phyloP scores from a whole-genome alignment of 2,797 vertebrate genomes.

The Chloroceryle inda region DNA sequence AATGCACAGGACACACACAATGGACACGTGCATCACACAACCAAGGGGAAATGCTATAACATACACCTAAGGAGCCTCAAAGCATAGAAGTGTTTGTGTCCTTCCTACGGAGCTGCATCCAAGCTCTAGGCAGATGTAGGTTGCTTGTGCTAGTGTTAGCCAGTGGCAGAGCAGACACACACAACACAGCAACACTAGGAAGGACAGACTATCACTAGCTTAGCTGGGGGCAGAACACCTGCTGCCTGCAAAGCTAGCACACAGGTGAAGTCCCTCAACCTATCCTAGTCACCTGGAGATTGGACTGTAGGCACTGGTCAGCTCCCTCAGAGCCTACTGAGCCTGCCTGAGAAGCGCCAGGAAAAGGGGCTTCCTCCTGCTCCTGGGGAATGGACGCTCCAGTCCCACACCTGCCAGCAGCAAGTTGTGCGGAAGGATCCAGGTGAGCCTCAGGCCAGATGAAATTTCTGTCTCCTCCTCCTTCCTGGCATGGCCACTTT shows the following conservation, averaged over 20 bases:
- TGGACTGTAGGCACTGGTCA: not conserved
- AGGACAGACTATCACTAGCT: not conserved
- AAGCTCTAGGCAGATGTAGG: not conserved
- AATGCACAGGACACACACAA: rapidly evolving
- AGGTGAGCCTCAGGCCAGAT: not conserved
- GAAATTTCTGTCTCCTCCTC: not conserved
- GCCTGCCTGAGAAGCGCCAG: not conserved
- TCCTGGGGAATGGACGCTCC: not conserved
- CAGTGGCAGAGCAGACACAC: not conserved
- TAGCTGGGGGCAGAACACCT: not conserved
- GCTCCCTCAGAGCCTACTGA: not conserved
- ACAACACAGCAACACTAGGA: not conserved
- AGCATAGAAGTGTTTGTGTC: not conserved
- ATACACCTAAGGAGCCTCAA: not conserved
- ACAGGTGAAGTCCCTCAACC: not conserved
- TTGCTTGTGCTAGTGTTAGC: not conserved
- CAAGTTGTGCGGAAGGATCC: not conserved
- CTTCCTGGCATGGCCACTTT: not conserved
- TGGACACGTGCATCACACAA: not conserved
- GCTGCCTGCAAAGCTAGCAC: not conserved
- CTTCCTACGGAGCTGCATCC: not conserved
- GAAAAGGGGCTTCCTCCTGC: not conserved
- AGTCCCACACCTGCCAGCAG: not conserved
- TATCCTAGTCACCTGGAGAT: not conserved
- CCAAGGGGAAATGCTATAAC: not conserved